These are phyloP conservation scores for Colius striatus DNA, from an alignment of 2,113 vertebrate species.

Conservation along the genomic window DNA sequence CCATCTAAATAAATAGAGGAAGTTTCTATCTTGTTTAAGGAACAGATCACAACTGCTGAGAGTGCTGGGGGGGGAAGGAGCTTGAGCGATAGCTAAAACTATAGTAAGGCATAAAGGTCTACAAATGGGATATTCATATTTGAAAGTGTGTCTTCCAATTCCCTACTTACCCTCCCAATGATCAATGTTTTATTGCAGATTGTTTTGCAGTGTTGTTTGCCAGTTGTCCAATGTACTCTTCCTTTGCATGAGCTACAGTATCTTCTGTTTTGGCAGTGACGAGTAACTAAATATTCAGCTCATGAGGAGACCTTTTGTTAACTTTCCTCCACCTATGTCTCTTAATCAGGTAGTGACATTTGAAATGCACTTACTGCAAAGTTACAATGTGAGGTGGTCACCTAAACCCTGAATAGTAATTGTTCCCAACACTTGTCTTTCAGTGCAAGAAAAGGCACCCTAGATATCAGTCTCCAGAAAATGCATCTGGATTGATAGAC, in stretches of 20 bases:
- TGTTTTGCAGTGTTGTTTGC: neutral
- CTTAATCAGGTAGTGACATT: neutral
- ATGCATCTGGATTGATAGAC: neutral
- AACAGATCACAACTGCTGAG: neutral
- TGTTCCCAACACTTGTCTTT: neutral
- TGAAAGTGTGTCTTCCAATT: neutral
- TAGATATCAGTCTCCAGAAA: neutral
- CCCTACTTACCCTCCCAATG: neutral
- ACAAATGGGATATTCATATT: neutral
- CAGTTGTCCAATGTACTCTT: no score
- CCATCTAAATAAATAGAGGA: neutral
- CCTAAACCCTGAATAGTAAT: neutral
- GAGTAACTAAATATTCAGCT: neutral
- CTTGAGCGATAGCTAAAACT: neutral
- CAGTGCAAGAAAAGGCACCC: neutral
- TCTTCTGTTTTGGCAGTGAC: neutral
- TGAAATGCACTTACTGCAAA: neutral
- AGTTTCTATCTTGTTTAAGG: neutral
- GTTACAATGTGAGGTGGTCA: neutral
- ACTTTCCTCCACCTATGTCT: neutral
- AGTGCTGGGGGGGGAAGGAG: neutral
- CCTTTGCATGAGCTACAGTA: neutral
- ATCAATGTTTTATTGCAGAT: neutral
- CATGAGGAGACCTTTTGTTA: neutral
- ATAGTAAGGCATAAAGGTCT: neutral